Base-by-base conservation (phyloP, 2,888 invertebrate species). In the Chrysotoxum bicinctum region DNA sequence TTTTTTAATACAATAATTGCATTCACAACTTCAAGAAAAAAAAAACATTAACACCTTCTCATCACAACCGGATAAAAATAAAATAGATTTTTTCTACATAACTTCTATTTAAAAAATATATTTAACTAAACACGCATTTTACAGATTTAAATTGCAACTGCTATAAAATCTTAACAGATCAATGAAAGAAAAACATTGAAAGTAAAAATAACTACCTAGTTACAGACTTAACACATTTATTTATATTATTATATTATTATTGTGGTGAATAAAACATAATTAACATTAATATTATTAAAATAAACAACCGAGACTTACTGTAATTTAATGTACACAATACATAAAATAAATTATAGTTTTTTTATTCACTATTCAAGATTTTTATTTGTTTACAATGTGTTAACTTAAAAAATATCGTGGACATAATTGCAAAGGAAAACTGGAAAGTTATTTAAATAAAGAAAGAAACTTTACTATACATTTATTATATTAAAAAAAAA, bases 401-500 rank as follows among this genome's bases (percentile, higher is more conserved):
- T 85, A 26, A 76, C 35, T 48, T 80, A 80, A 72, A 45, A 79
- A 70, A 74, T 32, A 66, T 62, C 21, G 60, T 68, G 68, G 45
- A 68, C 62, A 66, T 50, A 66, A 72, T 56, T 50, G 5, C 26
- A 73, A 19, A 68, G 37, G 52, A 43, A 72, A 72, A 70, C 50
- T 23, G 26, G 19, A 43, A 80, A 60, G 76, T 76, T 69, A 81
- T 73, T 80, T 32, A 43, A 68, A 45, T 74, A 52, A 54, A 50
- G 9, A 58, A 58, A 68, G 26, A 76, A 66, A 76, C 26, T 85
- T 81, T 80, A 85, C 76, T 85, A 85, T 76, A 85, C 84, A 75
- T 85, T 84, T 80, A 85, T 84, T 84, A 85, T 80, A 80, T 68
- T 76, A 70, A 85, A n/a, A 26, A 85, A n/a, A n/a, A 60, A 76